Evolutionary conservation across 1,140 invertebrate genomes (phyloP).

Genomic region (Drosophila virilis): DNA sequence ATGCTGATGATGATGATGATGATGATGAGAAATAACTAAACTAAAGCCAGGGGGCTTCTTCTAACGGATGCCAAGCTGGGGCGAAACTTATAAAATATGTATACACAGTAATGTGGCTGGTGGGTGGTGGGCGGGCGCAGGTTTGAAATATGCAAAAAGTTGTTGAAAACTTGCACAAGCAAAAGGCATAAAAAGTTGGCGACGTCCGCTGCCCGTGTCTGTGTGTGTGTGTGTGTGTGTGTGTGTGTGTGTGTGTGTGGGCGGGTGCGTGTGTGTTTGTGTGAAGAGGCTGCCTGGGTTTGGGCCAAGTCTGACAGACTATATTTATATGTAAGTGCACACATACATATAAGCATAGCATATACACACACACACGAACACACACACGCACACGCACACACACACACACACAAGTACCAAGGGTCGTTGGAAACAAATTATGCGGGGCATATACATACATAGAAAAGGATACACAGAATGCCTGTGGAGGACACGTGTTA

Average conservation of each 20-base stretch:
- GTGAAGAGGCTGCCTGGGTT: conserved; percentile 1
- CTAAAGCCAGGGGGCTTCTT: conserved; percentile 38
- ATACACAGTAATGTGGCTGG: conserved; percentile 64
- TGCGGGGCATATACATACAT: background rate
- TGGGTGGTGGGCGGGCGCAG: background rate
- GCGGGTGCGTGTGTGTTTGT: conserved; percentile 9
- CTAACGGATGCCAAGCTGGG: conserved; percentile 10
- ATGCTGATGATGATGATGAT: conserved; percentile 25
- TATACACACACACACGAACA: conserved; percentile 3
- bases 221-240: background rate
- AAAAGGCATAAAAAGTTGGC: conserved; percentile 59
- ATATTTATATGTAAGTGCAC: background rate
- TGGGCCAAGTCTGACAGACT: conserved; percentile 33
- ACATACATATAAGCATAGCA: background rate
- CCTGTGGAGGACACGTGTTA: background rate
- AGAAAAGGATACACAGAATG: background rate
- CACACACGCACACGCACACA: conserved; percentile 4
- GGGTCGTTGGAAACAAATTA: conserved; percentile 6
- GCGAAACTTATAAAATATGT: conserved; percentile 69
- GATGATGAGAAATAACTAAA: conserved; percentile 63
- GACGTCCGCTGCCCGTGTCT: conserved; percentile 18
- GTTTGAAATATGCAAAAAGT: conserved; percentile 72
- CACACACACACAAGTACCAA: conserved; percentile 5
- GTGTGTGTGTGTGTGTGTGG: background rate
- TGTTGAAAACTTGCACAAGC: conserved; percentile 62